A percentile compares a stretch with the other conserved stretches of the same genome.
These are phyloP conservation scores for Papilio protenor DNA, from an alignment of 2,888 invertebrate species.

Conservation along the genomic window DNA sequence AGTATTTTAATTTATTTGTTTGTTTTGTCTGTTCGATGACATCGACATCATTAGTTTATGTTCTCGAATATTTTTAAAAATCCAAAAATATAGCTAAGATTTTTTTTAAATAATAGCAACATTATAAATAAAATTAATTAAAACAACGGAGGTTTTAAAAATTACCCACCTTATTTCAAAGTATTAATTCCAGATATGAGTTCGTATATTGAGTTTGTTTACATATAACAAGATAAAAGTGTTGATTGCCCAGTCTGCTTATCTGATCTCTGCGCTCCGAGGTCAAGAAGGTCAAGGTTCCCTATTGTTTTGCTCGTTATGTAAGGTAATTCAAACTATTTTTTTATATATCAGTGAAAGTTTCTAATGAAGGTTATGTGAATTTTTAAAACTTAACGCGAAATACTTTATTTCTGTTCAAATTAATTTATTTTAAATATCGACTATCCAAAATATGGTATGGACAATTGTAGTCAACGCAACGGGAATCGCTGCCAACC, in stretches of 20 bases:
- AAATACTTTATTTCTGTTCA: background rate
- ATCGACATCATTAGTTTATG: slow-evolving; percentile 12
- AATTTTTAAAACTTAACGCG: background rate
- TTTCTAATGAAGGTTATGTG: background rate
- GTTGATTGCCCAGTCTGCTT: slow-evolving; percentile 23
- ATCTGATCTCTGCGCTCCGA: slow-evolving; percentile 49
- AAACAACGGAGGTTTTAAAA: background rate
- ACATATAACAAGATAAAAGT: slow-evolving; percentile 9
- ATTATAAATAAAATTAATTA: background rate
- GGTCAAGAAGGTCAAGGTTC: slow-evolving; percentile 55
- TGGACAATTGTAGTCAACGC: background rate
- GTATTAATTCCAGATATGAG: background rate
- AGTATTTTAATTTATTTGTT: slow-evolving; percentile 50
- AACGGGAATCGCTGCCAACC: too few relatives aligned
- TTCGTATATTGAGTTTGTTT: background rate
- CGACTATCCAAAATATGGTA: background rate
- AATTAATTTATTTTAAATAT: background rate
- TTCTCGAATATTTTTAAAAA: too few relatives aligned
- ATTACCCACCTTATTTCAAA: background rate
- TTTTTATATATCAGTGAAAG: background rate
- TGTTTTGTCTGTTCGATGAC: slow-evolving; percentile 32
- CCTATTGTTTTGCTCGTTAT: slow-evolving; percentile 48
- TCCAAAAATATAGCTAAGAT: background rate
- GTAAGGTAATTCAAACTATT: background rate
- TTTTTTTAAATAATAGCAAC: background rate